Conservation (phyloP, 1,140 invertebrate species). For the Colletes gigas region DNA sequence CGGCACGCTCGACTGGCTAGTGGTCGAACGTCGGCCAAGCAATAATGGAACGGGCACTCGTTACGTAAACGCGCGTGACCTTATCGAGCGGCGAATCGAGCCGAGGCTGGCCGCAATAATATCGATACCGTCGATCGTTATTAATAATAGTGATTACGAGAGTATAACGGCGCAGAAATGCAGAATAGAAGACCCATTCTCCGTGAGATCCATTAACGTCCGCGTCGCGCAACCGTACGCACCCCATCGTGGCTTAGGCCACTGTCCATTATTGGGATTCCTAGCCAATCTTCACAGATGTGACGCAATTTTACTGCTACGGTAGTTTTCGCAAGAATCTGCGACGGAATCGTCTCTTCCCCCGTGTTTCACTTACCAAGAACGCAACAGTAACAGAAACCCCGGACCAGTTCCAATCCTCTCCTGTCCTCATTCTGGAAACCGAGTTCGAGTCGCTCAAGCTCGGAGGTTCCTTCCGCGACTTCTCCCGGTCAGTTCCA, state of each 20-base stretch:
- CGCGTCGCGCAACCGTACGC: not conserved
- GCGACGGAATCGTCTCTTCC: too few relatives aligned
- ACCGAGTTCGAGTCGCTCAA: too few relatives aligned
- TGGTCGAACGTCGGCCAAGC: not conserved
- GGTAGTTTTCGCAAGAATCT: too few relatives aligned
- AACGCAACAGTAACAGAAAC: too few relatives aligned
- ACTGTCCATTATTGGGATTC: too few relatives aligned
- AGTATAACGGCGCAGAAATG: not conserved
- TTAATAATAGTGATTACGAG: conserved; percentile 37
- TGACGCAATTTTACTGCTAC: too few relatives aligned
- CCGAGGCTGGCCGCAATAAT: conserved; percentile 9
- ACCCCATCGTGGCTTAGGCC: not conserved
- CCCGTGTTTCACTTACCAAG: too few relatives aligned
- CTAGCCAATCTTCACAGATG: too few relatives aligned
- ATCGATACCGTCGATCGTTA: conserved; percentile 41
- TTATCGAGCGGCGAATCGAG: conserved; percentile 26
- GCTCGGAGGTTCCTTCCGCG: too few relatives aligned
- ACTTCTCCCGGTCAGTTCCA: too few relatives aligned
- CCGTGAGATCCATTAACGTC: conserved; percentile 12
- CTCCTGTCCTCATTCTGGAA: too few relatives aligned
- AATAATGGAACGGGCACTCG: conserved; percentile 17
- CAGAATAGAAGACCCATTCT: conserved; percentile 2
- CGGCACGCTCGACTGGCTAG: not conserved
- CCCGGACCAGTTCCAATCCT: too few relatives aligned
- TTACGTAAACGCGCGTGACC: conserved; percentile 40